These are phyloP conservation scores for Drosophila cardini DNA, from an alignment of 1,140 invertebrate species.

Conservation along the genomic window DNA sequence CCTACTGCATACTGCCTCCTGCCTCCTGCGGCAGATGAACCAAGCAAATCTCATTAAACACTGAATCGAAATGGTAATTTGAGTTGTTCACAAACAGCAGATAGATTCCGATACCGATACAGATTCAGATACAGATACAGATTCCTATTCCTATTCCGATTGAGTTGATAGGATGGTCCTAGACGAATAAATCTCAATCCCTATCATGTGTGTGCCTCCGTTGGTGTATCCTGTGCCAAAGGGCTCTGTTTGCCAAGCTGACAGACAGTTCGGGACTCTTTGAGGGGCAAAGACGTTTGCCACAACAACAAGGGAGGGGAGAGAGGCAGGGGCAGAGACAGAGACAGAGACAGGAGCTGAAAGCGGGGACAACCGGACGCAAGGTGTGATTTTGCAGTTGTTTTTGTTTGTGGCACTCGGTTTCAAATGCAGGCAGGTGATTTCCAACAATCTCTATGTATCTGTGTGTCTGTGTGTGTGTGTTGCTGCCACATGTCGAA, in stretches of 20 bases:
- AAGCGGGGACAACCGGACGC: slow-evolving; percentile 18
- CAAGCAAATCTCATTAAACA: slow-evolving; percentile 79
- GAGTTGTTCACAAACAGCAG: slow-evolving; percentile 80
- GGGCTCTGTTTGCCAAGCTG: slow-evolving; percentile 76
- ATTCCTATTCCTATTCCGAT: slow-evolving; percentile 54
- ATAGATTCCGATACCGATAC: slow-evolving; percentile 65
- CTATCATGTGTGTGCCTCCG: slow-evolving; percentile 8
- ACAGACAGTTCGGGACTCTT: slow-evolving; percentile 30
- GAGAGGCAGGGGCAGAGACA: slow-evolving; percentile 8
- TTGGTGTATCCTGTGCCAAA: slow-evolving; percentile 30
- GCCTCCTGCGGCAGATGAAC: slow-evolving; percentile 36
- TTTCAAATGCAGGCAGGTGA: slow-evolving; percentile 50
- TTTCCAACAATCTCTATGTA: background rate
- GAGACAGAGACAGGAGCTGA: background rate
- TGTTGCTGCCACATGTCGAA: background rate
- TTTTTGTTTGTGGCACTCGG: slow-evolving; percentile 34
- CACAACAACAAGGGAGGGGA: background rate
- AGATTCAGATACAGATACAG: slow-evolving; percentile 58
- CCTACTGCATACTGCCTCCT: background rate
- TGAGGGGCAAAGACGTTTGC: slow-evolving; percentile 27
- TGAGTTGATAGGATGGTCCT: slow-evolving; percentile 64
- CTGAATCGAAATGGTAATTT: slow-evolving; percentile 83
- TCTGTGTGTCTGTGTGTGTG: background rate
- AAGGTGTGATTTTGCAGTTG: slow-evolving; percentile 51
- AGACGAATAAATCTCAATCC: background rate